Conservation (phyloP, 2,113 vertebrate genomes). For the Anoplopoma fimbria region DNA sequence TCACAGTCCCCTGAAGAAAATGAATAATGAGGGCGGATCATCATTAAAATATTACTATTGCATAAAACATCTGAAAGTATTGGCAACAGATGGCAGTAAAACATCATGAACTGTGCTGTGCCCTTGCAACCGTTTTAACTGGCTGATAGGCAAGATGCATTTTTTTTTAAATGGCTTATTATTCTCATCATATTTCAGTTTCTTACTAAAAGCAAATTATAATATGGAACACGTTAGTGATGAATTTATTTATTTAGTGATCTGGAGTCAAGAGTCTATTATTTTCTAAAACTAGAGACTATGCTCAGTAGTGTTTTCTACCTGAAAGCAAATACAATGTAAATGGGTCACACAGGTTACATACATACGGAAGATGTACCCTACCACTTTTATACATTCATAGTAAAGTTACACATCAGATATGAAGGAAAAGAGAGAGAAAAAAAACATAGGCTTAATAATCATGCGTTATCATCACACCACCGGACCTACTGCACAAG, state of each 20-base stretch:
- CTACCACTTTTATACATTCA: too few species aligned
- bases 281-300: slow-evolving; percentile 17
- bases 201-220: slow-evolving; percentile 62
- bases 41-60: slow-evolving; percentile 76
- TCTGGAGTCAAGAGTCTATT: slow-evolving; percentile 41
- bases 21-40: slow-evolving; percentile 63
- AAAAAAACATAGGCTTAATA: slow-evolving; percentile 18
- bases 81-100: slow-evolving; percentile 96
- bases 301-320: slow-evolving; percentile 38
- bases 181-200: slow-evolving; percentile 62
- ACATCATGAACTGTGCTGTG: slow-evolving; percentile 74
- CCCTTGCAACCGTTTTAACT: slow-evolving; percentile 59
- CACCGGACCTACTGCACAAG: not conserved
- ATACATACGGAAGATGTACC: slow-evolving; percentile 23
- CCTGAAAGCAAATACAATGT: slow-evolving; percentile 32
- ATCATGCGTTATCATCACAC: slow-evolving; percentile 19
- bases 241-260: slow-evolving; percentile 56
- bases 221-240: slow-evolving; percentile 40
- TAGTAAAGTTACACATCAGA: slow-evolving; percentile 15
- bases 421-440: slow-evolving; percentile 3
- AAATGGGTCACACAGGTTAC: slow-evolving; percentile 55
- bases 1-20: slow-evolving; percentile 61
- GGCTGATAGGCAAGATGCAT: slow-evolving; percentile 38
- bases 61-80: slow-evolving; percentile 76
- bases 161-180: slow-evolving; percentile 44